Base-by-base conservation (phyloP, 1,140 invertebrate species). In the Polyergus mexicanus region DNA sequence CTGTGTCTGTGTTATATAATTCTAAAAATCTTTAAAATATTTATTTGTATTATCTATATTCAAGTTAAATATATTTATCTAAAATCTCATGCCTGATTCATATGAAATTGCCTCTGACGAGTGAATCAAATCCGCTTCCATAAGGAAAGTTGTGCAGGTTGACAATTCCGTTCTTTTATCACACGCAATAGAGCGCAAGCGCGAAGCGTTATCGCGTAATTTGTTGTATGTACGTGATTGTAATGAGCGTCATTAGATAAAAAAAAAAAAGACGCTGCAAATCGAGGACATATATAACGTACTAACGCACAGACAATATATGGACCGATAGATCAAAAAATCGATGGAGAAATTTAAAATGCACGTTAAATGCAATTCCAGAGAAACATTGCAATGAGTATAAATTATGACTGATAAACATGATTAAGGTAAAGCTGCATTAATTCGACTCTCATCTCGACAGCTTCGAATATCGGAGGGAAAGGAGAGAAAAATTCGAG, bases 231-330 rank as follows among this genome's bases (percentile, higher is more conserved):
- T 32, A 32, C 77, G 11, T 28, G 28, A 71, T 60, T 60, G 68
- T 22, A 74, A 62, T 44, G n/a, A 60, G 68, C 54, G 78, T 83
- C 78, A 83, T 83, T 83, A 83, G 68, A 74, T 83, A 83, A 83
- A 83, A 83, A 16, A 83, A 83, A 83, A 83, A 16, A 28, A 72
- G 25, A 2, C 25, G 4, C 19, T 60, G 22, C 25, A 13, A 74
- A 83, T 80, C 32, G 63, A 80, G 77, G 47, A 69, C 65, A 13
- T 44, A 32, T 35, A 22, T 58, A 65, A 65, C 10, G 35, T 35
- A 16, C 5, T 44, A 60, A 44, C 22, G 38, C 38, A 44, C 74
- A 71, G 19, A 78, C 63, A 80, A 80, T 56, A n/a, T 4, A 4
- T 47, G 44, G 8, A 6, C 35, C 28, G 32, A 65, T 35, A 25